Conservation (phyloP, 1,140 invertebrate species). For the Drosophila littoralis region DNA sequence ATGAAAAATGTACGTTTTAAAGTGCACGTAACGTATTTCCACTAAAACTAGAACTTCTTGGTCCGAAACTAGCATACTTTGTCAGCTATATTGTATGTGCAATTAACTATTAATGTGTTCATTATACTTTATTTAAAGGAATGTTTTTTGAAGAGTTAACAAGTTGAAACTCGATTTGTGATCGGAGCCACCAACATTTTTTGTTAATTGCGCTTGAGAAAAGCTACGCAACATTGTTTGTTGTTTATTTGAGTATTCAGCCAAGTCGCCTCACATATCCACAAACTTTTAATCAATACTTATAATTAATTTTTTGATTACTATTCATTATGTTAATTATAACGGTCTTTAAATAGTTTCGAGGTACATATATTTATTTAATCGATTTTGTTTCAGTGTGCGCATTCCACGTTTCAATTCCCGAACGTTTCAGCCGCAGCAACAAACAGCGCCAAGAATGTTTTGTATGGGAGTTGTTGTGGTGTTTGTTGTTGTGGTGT, state of each 20-base stretch:
- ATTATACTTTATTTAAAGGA: too few relatives aligned
- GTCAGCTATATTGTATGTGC: too few relatives aligned
- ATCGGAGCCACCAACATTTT: too few relatives aligned
- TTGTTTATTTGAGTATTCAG: neutral
- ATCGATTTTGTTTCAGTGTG: conserved; percentile 46
- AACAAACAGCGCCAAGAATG: conserved; percentile 53
- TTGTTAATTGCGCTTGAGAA: too few relatives aligned
- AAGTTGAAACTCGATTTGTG: too few relatives aligned
- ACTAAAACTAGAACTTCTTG: too few relatives aligned
- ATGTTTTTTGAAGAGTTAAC: too few relatives aligned
- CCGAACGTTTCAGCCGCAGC: conserved; percentile 45
- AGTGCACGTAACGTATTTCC: too few relatives aligned
- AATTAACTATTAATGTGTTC: too few relatives aligned
- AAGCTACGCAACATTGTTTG: neutral
- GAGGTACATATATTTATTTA: neutral
- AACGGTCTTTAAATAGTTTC: neutral
- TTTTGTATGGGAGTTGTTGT: conserved; percentile 37
- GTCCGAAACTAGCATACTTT: too few relatives aligned
- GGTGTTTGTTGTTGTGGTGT: neutral
- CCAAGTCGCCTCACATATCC: neutral
- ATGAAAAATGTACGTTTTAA: too few relatives aligned
- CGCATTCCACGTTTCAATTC: conserved; percentile 52
- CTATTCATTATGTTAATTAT: neutral
- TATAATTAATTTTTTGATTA: neutral
- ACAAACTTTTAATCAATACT: neutral